These are phyloP conservation scores for Smutsia gigantea DNA, from an alignment of 2,797 vertebrate species.

Conservation along the genomic window DNA sequence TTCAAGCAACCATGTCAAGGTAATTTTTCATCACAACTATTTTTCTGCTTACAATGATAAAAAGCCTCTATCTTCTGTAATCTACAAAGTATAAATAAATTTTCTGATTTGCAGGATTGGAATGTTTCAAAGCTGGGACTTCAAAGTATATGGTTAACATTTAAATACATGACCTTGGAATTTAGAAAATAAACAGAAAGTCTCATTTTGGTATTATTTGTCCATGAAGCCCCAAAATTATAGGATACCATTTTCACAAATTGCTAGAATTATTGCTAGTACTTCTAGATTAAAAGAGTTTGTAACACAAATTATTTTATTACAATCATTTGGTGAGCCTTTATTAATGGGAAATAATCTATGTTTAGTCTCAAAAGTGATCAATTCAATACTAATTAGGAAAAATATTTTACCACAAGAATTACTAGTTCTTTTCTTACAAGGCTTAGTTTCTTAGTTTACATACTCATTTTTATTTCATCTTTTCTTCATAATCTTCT, in stretches of 20 bases:
- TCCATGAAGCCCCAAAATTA: background rate
- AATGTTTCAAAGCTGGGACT: background rate
- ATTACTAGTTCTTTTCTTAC: background rate
- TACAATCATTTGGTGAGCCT: background rate
- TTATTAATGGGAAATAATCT: background rate
- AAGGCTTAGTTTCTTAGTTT: background rate
- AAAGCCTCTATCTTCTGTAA: slow-evolving; percentile 23
- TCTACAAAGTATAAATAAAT: slow-evolving; percentile 42
- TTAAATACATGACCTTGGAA: slow-evolving; percentile 24
- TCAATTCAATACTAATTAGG: background rate
- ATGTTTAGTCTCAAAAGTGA: background rate
- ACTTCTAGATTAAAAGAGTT: background rate
- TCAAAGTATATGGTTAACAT: background rate
- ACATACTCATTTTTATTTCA: background rate
- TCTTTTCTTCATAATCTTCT: background rate
- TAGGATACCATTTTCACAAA: background rate
- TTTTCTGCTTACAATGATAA: slow-evolving; percentile 59
- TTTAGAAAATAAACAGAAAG: slow-evolving; percentile 28
- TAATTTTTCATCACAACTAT: slow-evolving; percentile 56
- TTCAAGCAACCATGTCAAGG: background rate
- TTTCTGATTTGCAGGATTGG: background rate
- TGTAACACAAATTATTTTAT: background rate
- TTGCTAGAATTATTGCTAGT: background rate
- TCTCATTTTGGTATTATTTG: background rate
- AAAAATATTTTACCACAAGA: background rate